These are phyloP conservation scores for Erebia palarica DNA, from an alignment of 2,888 invertebrate genomes.

Conservation along the genomic window DNA sequence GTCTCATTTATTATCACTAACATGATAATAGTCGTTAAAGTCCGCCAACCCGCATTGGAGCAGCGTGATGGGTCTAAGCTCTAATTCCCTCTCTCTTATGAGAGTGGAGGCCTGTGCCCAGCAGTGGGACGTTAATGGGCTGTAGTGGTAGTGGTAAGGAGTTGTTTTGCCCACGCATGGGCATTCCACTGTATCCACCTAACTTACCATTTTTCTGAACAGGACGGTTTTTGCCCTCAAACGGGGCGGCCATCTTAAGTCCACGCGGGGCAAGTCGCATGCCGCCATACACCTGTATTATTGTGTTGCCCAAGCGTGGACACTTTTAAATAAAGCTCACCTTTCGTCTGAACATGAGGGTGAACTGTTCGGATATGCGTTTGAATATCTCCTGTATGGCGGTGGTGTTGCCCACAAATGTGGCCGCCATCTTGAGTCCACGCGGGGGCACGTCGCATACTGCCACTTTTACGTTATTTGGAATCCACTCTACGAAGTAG, in stretches of 20 bases:
- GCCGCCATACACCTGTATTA: too few relatives aligned
- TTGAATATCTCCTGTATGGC: constrained; percentile 94
- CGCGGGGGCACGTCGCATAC: constrained; percentile 93
- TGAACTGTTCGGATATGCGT: constrained; percentile 91
- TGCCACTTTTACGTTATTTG: constrained; percentile 93
- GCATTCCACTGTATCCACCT: too few relatives aligned
- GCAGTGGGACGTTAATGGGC: too few relatives aligned
- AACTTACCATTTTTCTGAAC: too few relatives aligned
- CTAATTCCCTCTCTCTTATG: too few relatives aligned
- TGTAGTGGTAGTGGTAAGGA: too few relatives aligned
- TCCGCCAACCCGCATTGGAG: too few relatives aligned
- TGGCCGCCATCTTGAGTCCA: constrained; percentile 95
- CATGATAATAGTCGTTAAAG: too few relatives aligned
- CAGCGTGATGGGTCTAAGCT: too few relatives aligned
- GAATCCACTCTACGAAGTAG: constrained; percentile 93
- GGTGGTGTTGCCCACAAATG: constrained; percentile 93
- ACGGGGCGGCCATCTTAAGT: neutral
- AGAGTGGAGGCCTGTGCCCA: too few relatives aligned
- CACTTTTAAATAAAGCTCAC: constrained; percentile 55
- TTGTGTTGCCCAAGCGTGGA: neutral
- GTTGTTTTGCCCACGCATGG: neutral
- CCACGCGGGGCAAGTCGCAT: too few relatives aligned
- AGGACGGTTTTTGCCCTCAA: neutral
- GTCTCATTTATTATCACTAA: too few relatives aligned
- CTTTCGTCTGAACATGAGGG: constrained; percentile 94